Evolutionary conservation across 2,888 invertebrate species (phyloP).

Genomic region (Campoplex nolae): DNA sequence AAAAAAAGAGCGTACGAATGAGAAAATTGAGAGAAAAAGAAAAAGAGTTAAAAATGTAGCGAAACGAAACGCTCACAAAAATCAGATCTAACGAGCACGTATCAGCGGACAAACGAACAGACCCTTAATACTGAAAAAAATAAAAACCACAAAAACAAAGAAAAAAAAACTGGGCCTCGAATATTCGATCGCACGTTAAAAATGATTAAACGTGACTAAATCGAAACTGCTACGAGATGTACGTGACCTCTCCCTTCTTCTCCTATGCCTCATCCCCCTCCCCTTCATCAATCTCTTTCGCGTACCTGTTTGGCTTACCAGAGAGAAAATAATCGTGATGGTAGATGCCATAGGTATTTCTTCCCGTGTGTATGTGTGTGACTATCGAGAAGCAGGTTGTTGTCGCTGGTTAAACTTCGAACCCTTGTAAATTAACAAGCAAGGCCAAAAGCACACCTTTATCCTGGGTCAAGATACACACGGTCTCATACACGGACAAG

Average conservation of each 20-base stretch:
- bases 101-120: background rate
- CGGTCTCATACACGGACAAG: background rate
- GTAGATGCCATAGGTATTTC: conserved; percentile 41
- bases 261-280: background rate
- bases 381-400: conserved; percentile 43
- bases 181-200: conserved; percentile 57
- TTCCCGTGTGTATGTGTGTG: background rate
- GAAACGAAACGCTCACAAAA: conserved; percentile 37
- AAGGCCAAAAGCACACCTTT: conserved; percentile 46
- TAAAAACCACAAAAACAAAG: background rate
- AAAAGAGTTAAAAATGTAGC: conserved; percentile 23
- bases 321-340: conserved; percentile 36
- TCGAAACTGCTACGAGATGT: conserved; percentile 39
- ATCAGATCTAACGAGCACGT: conserved; percentile 8
- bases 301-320: conserved; percentile 27
- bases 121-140: background rate
- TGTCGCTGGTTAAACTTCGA: conserved; percentile 33
- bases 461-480: conserved; percentile 28
- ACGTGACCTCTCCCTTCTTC: conserved; percentile 41
- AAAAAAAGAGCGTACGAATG: background rate
- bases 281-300: background rate
- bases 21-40: background rate
- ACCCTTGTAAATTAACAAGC: conserved; percentile 61
- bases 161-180: conserved; percentile 23
- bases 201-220: conserved; percentile 64